A percentile compares a stretch with the other conserved stretches of the same genome.
Conservation (phyloP, 2,888 invertebrate genomes). For the Glyphotaelius pellucidus region DNA sequence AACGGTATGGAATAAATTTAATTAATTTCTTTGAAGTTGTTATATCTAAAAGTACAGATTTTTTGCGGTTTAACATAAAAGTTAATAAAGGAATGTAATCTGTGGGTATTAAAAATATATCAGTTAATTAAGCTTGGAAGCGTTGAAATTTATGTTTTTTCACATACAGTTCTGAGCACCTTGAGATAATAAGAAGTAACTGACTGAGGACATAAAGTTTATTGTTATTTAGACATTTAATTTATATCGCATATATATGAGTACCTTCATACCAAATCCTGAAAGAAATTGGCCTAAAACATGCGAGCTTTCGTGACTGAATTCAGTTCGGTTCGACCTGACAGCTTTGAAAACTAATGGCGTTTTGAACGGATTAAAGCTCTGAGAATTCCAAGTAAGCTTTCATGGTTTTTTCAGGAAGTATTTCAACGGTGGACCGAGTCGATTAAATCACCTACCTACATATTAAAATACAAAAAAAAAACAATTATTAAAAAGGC, state of each 20-base stretch:
- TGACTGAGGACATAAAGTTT: conserved; percentile 35
- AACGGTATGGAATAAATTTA: no score
- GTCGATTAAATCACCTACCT: background rate
- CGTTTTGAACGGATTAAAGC: conserved; percentile 16
- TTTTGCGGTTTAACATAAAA: background rate
- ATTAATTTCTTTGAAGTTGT: background rate
- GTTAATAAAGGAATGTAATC: background rate
- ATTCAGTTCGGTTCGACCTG: conserved; percentile 30
- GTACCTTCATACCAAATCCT: background rate
- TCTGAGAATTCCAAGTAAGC: background rate
- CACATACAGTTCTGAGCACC: conserved; percentile 2
- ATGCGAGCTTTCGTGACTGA: conserved; percentile 38
- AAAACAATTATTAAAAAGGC: background rate
- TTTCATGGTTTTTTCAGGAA: background rate
- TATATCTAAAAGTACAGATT: background rate
- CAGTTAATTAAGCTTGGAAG: background rate
- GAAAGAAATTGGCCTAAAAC: conserved; percentile 16
- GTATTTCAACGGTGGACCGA: background rate
- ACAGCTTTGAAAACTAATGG: conserved; percentile 5
- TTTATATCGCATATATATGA: conserved; percentile 2
- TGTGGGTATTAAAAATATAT: background rate
- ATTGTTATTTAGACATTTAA: conserved; percentile 39
- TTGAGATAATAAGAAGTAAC: conserved; percentile 28
- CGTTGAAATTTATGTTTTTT: background rate
- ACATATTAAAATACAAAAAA: background rate